Evolutionary conservation across 2,797 vertebrate species (phyloP).

Genomic region (Hyperoplus lanceolatus): DNA sequence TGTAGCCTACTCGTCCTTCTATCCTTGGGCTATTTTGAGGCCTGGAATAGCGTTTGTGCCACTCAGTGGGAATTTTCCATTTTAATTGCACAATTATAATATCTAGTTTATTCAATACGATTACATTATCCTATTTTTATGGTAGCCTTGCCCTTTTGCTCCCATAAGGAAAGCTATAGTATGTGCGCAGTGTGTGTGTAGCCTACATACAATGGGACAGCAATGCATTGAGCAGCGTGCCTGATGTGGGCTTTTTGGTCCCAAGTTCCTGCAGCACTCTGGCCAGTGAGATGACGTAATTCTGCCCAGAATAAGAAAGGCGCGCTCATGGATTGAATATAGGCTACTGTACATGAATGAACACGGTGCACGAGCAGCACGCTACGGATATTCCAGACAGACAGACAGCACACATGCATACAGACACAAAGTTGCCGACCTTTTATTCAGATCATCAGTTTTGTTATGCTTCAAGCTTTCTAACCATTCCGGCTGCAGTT

Average conservation of each 20-base stretch:
- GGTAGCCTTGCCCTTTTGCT: too few species aligned
- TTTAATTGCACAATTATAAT: not conserved
- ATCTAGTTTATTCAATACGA: too few species aligned
- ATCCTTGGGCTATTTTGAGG: not conserved
- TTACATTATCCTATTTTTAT: too few species aligned
- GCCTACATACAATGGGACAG: not conserved
- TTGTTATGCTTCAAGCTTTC: not conserved
- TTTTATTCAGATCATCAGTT: not conserved
- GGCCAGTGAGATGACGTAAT: constrained; percentile 72
- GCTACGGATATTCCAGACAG: not conserved
- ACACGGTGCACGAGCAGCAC: constrained; percentile 56
- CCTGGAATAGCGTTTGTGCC: not conserved
- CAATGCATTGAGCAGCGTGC: constrained; percentile 2
- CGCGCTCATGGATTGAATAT: constrained; percentile 55
- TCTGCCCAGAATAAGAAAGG: constrained; percentile 53
- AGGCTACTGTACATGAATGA: constrained; percentile 68
- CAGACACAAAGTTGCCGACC: not conserved
- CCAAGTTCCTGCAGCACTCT: constrained; percentile 41
- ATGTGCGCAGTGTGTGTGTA: not conserved
- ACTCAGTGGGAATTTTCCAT: not conserved
- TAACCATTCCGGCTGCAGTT: not conserved
- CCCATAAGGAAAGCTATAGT: not conserved
- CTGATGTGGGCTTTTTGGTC: constrained; percentile 11
- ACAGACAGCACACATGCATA: not conserved
- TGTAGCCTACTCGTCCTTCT: not conserved